A percentile compares a stretch with the other conserved stretches of the same genome.
Evolutionary conservation across 2,797 vertebrate genomes (phyloP).

Genomic region (Cynodonichthys magdalenae): DNA sequence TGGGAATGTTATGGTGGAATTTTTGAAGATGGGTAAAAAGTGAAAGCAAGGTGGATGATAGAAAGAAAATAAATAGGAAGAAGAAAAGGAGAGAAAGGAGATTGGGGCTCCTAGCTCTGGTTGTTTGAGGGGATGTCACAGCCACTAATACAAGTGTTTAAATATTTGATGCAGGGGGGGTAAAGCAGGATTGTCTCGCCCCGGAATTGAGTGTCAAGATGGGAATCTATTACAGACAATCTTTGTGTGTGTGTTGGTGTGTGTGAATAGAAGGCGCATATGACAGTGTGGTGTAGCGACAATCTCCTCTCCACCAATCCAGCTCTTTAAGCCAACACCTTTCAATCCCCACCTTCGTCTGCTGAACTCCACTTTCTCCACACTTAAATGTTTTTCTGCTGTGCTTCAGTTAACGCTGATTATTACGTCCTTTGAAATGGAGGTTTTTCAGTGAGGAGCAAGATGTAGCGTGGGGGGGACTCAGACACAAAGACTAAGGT

Average conservation of each 20-base stretch:
- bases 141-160: slow-evolving; percentile 99
- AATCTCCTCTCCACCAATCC: slow-evolving; percentile 85
- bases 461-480: slow-evolving; percentile 37
- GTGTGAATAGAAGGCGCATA: slow-evolving; percentile 57
- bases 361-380: slow-evolving; percentile 81
- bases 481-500: slow-evolving; percentile 16
- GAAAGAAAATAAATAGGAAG: slow-evolving; percentile 65
- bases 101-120: slow-evolving; percentile 88
- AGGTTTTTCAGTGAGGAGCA: slow-evolving; percentile 47
- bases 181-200: slow-evolving; percentile 99
- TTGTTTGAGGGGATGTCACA: slow-evolving; percentile 84
- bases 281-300: slow-evolving; percentile 74
- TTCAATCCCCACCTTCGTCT: slow-evolving; percentile 27
- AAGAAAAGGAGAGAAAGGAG: slow-evolving; percentile 63
- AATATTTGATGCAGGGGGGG: slow-evolving; percentile 98
- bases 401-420: slow-evolving; percentile 95
- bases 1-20: slow-evolving; percentile 88
- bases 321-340: slow-evolving; percentile 57
- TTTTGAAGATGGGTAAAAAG: slow-evolving; percentile 63
- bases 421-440: slow-evolving; percentile 85
- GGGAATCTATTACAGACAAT: slow-evolving; percentile 99
- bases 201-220: slow-evolving; percentile 99
- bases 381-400: slow-evolving; percentile 91
- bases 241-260: slow-evolving; percentile 66
- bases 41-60: slow-evolving; percentile 53